Evolutionary conservation across 2,113 vertebrate genomes (phyloP), one percentile per base, ranked within the genome.

Genomic region (Notarius quadriscutis): DNA sequence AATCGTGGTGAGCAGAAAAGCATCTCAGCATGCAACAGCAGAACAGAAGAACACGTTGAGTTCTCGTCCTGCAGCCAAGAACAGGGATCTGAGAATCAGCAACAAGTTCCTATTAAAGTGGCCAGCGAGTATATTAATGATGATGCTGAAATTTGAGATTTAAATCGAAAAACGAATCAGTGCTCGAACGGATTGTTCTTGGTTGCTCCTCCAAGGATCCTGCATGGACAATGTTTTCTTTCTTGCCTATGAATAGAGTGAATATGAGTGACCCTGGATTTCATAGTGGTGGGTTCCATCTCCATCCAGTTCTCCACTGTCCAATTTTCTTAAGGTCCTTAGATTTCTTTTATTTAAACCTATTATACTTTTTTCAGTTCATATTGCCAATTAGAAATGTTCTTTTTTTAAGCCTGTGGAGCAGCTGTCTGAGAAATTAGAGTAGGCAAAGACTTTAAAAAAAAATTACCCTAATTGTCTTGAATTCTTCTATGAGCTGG

Each of bases 201-300:
- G 34, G 78, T 25, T 58, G 75, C 75, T 81, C 41, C 71, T 83
- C 86, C 86, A 89, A 91, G 88, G 86, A 81, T 84, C 72, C 18
- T 30, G 55, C 65, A 86, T 30, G 41, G 30, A 71, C 57, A 51
- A 67, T 30, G 75, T 58, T 67, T 86, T 57, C 30, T 58, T 69
- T 78, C 25, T 63, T 57, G 57, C 34, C 69, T 15, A n/a, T 91
- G 87, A 91, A 90, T 80, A 51, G 85, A 55, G 60, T 41, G 41
- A 41, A 41, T 41, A 41, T 41, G 55, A 30, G 69, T 30, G 85
- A 91, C 90, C 90, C 83, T 88, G 84, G 87, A 34, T 41, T 50
- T 77, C 30, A n/a, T 82, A 80, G 79, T 48, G 9, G 25, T 27
- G 25, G 22, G 50, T 83, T 87, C 65, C 83, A 71, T 69, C 79